Evolutionary conservation across 1,140 invertebrate genomes (phyloP).

Genomic region (Drosophila miranda): DNA sequence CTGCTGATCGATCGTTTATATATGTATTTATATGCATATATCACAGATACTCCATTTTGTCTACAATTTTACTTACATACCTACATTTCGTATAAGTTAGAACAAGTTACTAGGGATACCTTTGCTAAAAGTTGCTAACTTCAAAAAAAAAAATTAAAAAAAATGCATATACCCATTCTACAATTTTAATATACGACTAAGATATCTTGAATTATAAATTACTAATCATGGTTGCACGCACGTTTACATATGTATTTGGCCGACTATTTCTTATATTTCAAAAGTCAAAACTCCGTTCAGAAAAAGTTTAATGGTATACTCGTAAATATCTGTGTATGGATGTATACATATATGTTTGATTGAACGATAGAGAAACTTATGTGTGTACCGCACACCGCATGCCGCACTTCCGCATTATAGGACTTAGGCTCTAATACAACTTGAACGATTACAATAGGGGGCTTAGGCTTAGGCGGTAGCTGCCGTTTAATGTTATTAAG

Average conservation of each 20-base stretch:
- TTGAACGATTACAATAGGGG: conserved; percentile 6
- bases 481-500: conserved; percentile 42
- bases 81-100: too few species aligned
- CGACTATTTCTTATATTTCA: conserved; percentile 14
- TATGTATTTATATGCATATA: conserved; percentile 57
- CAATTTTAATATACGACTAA: conserved; percentile 35
- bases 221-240: conserved; percentile 33
- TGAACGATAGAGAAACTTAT: not conserved
- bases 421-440: conserved; percentile 42
- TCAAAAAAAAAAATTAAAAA: too few species aligned
- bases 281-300: too few species aligned
- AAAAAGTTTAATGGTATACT: too few species aligned
- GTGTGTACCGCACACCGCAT: too few species aligned
- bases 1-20: conserved; percentile 32
- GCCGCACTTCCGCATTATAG: not conserved
- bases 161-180: not conserved
- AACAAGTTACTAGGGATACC: too few species aligned
- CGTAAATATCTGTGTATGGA: not conserved
- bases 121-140: too few species aligned
- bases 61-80: conserved; percentile 26
- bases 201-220: conserved; percentile 17
- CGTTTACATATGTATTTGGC: conserved; percentile 38
- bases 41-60: conserved; percentile 64
- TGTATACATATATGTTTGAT: not conserved
- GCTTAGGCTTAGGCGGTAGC: conserved; percentile 6